Base-by-base conservation (phyloP, 2,888 invertebrate genomes). In the Chymomyza fuscimana region DNA sequence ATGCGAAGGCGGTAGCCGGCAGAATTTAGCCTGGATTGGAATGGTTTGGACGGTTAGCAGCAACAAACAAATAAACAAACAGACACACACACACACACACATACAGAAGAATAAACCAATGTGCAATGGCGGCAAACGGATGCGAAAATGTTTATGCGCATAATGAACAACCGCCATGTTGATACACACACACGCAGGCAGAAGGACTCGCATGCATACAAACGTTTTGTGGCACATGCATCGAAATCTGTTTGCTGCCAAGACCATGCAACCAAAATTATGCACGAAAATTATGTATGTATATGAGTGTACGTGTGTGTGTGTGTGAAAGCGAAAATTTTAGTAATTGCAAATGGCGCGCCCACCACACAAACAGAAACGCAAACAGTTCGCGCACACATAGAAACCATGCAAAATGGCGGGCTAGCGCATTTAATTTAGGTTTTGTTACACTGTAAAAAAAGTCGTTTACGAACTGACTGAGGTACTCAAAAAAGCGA, bases 111-210 rank as follows among this genome's bases (percentile, higher is more conserved):
- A 54, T 54, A 19, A 40, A 85, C 68, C 59, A 63, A 50, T 16
- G 15, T 40, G 61, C 40, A 50, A 25, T n/a, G 4, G 46, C 19
- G 19, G 61, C 62, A 68, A 80, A 70, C 77, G 81, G 81, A 83
- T 82, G 83, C 79, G 86, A 73, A 83, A 87, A 83, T 83, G 87
- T 83, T 83, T 87, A 85, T 87, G 86, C 81, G 74, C 86, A 86
- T 83, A 87, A 83, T 87, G 83, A 83, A 87, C 87, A 83, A 78
- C 83, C 81, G 67, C 63, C 75, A 74, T 77, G 70, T 69, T 58
- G 25, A 72, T 59, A 65, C 58, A 19, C 58, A 58, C 25, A 9
- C 22, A 15, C 60, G 19, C 58, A 29, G 58, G 9, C 10, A 25
- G 60, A 60, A 36, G n/a, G 60, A 16, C 60, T 36, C 36, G 58